These are phyloP conservation scores for Lacerta viridis DNA, from an alignment of 2,797 vertebrate genomes.

Conservation along the genomic window DNA sequence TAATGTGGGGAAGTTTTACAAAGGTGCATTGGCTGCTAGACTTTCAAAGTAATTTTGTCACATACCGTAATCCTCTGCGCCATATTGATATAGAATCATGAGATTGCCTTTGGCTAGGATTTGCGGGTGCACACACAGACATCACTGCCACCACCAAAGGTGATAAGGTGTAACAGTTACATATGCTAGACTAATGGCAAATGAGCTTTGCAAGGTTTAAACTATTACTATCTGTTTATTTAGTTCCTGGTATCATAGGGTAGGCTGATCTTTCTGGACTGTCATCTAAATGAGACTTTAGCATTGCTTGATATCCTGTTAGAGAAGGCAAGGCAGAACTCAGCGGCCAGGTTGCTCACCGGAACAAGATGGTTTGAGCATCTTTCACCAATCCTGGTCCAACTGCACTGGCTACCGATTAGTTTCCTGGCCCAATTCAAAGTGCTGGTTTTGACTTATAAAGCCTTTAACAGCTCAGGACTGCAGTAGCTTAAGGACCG, in stretches of 20 bases:
- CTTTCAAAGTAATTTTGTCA: background rate
- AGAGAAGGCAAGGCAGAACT: background rate
- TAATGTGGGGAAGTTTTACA: conserved; percentile 2
- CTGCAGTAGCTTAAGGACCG: too few species aligned
- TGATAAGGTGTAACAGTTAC: background rate
- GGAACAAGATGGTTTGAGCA: too few species aligned
- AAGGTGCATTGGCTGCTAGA: background rate
- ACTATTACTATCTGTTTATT: conserved; percentile 2
- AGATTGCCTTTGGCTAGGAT: conserved; percentile 12
- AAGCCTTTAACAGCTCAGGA: too few species aligned
- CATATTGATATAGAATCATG: background rate
- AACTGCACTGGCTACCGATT: too few species aligned
- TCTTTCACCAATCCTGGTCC: too few species aligned
- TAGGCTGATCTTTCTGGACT: conserved; percentile 2
- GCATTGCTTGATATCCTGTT: background rate
- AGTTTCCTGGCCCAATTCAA: too few species aligned
- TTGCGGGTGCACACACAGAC: too few species aligned
- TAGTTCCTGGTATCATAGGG: background rate
- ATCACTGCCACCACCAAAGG: background rate
- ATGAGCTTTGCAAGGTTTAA: background rate
- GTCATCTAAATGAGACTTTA: background rate
- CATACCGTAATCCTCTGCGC: background rate
- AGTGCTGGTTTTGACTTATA: too few species aligned
- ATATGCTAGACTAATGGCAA: conserved; percentile 28
- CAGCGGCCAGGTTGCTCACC: too few species aligned